phyloP scores from a whole-genome alignment of 2,888 invertebrate genomes.

The Mongoloraphidia duomilia region DNA sequence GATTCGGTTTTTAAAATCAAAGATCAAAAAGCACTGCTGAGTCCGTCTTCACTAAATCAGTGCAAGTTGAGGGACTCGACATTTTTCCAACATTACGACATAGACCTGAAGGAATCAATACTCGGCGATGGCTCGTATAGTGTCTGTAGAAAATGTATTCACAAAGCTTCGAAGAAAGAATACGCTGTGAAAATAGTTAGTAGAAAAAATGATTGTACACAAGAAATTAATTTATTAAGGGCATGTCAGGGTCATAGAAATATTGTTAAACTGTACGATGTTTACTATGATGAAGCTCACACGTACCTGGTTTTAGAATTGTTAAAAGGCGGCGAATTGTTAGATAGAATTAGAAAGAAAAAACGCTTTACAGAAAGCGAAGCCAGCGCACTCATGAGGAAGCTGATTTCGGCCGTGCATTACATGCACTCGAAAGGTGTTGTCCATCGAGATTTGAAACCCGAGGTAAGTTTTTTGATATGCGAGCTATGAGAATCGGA shows the following conservation, averaged over 20 bases:
- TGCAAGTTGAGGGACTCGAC: constrained; percentile 44
- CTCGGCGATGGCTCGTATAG: constrained; percentile 85
- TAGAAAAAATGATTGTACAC: constrained; percentile 44
- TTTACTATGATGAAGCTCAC: constrained; percentile 70
- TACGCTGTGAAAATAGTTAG: constrained; percentile 83
- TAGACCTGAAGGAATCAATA: constrained; percentile 51
- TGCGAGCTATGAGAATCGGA: constrained; percentile 29
- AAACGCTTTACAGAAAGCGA: constrained; percentile 59
- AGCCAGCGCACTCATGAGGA: constrained; percentile 66
- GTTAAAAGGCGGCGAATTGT: constrained; percentile 69
- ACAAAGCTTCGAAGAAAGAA: constrained; percentile 54
- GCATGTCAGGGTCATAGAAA: constrained; percentile 81
- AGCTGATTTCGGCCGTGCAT: constrained; percentile 68
- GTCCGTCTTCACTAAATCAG: constrained; percentile 19
- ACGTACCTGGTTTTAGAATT: constrained; percentile 86
- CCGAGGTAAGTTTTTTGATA: constrained; percentile 56
- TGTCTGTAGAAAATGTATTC: constrained; percentile 67
- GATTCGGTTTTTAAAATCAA: constrained; percentile 52
- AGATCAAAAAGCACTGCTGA: constrained; percentile 27
- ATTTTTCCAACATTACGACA: constrained; percentile 73
- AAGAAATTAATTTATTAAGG: constrained; percentile 66
- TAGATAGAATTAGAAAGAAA: constrained; percentile 47
- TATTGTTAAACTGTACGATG: constrained; percentile 70
- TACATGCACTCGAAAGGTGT: constrained; percentile 75
- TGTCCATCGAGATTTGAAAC: constrained; percentile 89